A percentile compares a stretch with the other conserved stretches of the same genome.
Conservation (phyloP, 1,140 invertebrate genomes). For the Pomacea maculata region DNA sequence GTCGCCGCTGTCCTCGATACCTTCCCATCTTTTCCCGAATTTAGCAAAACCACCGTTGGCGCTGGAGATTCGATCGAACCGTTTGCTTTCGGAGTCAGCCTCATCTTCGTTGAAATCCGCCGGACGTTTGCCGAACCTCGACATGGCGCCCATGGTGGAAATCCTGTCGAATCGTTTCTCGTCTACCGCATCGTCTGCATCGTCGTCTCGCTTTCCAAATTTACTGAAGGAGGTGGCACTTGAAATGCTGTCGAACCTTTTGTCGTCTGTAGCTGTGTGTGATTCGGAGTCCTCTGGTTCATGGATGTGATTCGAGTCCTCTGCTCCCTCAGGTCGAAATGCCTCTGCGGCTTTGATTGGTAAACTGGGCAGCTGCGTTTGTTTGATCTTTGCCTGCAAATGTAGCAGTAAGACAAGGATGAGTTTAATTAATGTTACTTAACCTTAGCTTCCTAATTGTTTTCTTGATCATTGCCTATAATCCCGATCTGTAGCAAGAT, state of each 20-base stretch:
- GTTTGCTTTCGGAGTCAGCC: not conserved
- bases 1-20: not conserved
- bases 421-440: too few species aligned
- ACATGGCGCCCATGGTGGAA: not conserved
- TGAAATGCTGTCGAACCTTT: slow-evolving; percentile 10
- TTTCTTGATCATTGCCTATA: too few species aligned
- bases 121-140: not conserved
- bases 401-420: too few species aligned
- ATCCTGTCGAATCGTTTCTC: slow-evolving; percentile 12
- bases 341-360: too few species aligned
- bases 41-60: not conserved
- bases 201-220: slow-evolving; percentile 10
- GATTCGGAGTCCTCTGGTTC: too few species aligned
- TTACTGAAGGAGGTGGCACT: not conserved
- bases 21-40: not conserved
- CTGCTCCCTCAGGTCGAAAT: too few species aligned
- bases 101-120: not conserved
- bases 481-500: too few species aligned
- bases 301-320: too few species aligned
- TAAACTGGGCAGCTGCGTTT: too few species aligned
- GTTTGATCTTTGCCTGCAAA: too few species aligned
- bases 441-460: too few species aligned
- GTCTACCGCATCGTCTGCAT: not conserved
- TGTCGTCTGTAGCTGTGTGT: not conserved
- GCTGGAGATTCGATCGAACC: slow-evolving; percentile 7